Base-by-base conservation (phyloP, 2,797 vertebrate species). In the Rallus crepitans region DNA sequence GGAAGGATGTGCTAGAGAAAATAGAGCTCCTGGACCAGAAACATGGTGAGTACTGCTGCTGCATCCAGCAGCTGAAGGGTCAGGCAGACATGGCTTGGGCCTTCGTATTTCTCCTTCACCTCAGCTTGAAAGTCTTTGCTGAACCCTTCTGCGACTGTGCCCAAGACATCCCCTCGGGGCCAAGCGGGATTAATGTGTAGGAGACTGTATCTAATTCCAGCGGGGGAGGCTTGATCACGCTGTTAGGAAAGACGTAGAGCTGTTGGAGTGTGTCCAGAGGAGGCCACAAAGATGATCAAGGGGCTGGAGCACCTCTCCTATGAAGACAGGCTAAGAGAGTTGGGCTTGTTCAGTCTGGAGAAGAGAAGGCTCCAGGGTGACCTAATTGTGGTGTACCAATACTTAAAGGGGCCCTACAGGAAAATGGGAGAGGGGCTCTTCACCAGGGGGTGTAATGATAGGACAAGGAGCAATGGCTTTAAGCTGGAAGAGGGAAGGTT, bases 1-100 rank as follows among this genome's bases (percentile, higher is more conserved):
- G 99, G 96, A 99, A 99, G 96, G 99, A 99, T 0, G 99, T 99
- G 42, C 97, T 99, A 81, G 99, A 99, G 98, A 99, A 99, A 98
- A 99, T 99, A 57, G 99, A 99, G 95, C 98, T 99, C 79, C 98
- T 99, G 91, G 99, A 99, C 96, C 99, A 99, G 98, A 99, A 99
- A 96, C 99, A 99, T 0, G 99, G 99, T 99, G 81, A 97, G 98
- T 96, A 55, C 12, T 17, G 5, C 30, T 75, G 55, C 53, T 75
- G 27, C 35, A 16, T 33, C 47, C 39, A 19, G 45, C 47, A 39
- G 27, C 30, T 39, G 50, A 31, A 71, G 45, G 30, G 19, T 68
- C 30, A 25, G 40, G 31, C 53, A 71, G 35, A 14, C 11, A 1
- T 1, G 7, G 30, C 56, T 89, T 81, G 56, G 66, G 35, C 52